phyloP scores from a whole-genome alignment of 2,888 invertebrate genomes.

The Apamea sordens region DNA sequence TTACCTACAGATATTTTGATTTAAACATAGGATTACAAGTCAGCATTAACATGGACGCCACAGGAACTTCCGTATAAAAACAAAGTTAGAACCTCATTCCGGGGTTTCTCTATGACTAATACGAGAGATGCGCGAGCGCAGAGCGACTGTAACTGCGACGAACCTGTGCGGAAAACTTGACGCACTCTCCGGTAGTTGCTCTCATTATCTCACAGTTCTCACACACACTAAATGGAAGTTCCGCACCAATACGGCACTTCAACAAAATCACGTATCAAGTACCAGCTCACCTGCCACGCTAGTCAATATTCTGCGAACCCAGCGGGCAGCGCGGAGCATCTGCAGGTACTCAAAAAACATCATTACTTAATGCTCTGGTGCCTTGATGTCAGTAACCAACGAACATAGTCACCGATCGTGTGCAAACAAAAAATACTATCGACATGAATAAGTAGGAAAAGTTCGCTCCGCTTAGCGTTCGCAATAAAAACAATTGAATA shows the following conservation, averaged over 20 bases:
- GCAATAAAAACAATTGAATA: constrained; percentile 70
- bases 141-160: not conserved
- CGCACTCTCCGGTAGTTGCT: not conserved
- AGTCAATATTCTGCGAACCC: constrained; percentile 15
- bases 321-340: constrained; percentile 2
- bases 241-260: not conserved
- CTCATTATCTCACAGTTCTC: not conserved
- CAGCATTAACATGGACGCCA: not conserved
- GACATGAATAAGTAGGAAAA: constrained; percentile 60
- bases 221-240: not conserved
- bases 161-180: constrained; percentile 1
- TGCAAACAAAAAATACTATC: constrained; percentile 53
- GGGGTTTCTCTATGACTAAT: constrained; percentile 10
- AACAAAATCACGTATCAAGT: not conserved
- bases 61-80: constrained; percentile 11
- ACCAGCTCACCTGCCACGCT: not conserved
- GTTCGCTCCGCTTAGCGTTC: constrained; percentile 54
- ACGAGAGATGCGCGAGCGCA: not conserved
- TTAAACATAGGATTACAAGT: not conserved
- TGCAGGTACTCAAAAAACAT: constrained; percentile 36
- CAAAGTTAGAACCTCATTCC: not conserved
- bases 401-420: constrained; percentile 41
- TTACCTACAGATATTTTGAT: not conserved
- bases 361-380: constrained; percentile 52
- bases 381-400: constrained; percentile 38